Conservation (phyloP, 2,113 vertebrate genomes). For the Emydocephalus ijimae region DNA sequence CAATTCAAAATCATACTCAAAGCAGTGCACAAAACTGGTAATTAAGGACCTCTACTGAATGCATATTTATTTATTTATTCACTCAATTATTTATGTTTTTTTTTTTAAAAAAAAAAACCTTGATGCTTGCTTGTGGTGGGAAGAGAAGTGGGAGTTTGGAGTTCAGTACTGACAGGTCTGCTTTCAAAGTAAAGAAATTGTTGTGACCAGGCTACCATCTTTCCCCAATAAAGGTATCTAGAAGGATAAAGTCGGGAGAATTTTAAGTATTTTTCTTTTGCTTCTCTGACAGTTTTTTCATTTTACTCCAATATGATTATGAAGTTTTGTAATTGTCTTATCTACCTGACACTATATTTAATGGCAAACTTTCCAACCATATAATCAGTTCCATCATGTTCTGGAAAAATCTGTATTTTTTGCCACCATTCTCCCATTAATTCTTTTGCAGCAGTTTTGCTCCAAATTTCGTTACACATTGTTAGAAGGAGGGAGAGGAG, state of each 20-base stretch:
- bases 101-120: not conserved
- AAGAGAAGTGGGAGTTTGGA: not conserved
- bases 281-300: not conserved
- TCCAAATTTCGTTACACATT: not conserved
- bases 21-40: not conserved
- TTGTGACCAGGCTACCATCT: not conserved
- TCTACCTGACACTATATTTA: not conserved
- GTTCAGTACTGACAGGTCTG: not conserved
- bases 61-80: not conserved
- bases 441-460: not conserved
- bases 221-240: not conserved
- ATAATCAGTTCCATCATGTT: not conserved
- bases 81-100: not conserved
- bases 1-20: not conserved
- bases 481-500: not conserved
- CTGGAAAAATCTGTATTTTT: not conserved
- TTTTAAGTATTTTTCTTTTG: not conserved
- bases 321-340: not conserved
- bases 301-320: not conserved
- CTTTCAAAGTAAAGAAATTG: not conserved
- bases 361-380: not conserved
- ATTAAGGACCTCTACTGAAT: not conserved
- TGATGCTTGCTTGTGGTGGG: not conserved
- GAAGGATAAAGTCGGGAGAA: not conserved
- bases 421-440: not conserved